A percentile compares a stretch with the other conserved stretches of the same genome.
Evolutionary conservation across 1,140 invertebrate genomes (phyloP).

Genomic region (Bacillus rossius): DNA sequence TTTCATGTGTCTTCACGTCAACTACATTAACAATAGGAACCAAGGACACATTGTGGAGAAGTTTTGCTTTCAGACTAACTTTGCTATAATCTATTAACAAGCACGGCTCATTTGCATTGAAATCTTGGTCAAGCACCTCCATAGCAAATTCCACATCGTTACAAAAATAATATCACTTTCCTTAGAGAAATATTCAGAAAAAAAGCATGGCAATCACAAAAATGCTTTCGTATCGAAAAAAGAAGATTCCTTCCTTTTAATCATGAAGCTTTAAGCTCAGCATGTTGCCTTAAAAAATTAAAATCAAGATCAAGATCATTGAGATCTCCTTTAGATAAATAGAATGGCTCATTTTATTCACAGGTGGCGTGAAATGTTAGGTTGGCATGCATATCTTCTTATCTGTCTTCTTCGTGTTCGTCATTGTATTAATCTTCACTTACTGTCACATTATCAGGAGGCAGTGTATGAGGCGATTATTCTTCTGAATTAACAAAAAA

Average conservation of each 20-base stretch:
- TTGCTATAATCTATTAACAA: conserved; percentile 2
- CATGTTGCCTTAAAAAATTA: background rate
- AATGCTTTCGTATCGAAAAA: background rate
- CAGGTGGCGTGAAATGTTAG: too few relatives aligned
- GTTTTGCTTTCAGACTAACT: conserved; percentile 1
- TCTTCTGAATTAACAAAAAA: too few relatives aligned
- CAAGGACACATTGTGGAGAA: background rate
- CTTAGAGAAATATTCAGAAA: conserved; percentile 6
- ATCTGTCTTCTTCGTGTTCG: too few relatives aligned
- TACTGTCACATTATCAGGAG: too few relatives aligned
- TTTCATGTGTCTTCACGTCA: too few relatives aligned
- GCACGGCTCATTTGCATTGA: conserved; percentile 1
- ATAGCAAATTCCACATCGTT: conserved; percentile 5
- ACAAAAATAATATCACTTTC: background rate
- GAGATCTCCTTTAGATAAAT: too few relatives aligned
- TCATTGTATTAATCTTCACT: too few relatives aligned
- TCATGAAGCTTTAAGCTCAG: conserved; percentile 1
- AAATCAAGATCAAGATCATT: too few relatives aligned
- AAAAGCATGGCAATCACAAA: background rate
- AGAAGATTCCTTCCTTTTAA: background rate
- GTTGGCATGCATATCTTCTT: too few relatives aligned
- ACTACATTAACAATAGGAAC: conserved; percentile 10
- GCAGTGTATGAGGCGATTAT: too few relatives aligned
- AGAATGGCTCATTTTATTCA: too few relatives aligned
- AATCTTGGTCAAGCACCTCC: conserved; percentile 4